Percentiles rank a stretch among this genome's conserved stretches.
Conservation (phyloP, 2,888 invertebrate genomes). For the Cheilosia scutellata region DNA sequence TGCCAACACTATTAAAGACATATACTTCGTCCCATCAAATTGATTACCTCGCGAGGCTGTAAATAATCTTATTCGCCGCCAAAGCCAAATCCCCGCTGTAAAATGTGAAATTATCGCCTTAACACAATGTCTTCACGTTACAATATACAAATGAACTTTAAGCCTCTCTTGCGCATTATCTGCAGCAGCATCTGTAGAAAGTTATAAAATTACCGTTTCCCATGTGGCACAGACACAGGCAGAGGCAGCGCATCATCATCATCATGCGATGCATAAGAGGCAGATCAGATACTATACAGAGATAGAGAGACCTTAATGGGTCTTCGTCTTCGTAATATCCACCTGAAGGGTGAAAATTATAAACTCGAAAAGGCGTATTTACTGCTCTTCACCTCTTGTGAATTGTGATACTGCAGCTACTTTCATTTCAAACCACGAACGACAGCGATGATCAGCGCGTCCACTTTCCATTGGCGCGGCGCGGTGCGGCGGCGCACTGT, state of each 20-base stretch:
- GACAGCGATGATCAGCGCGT: constrained; percentile 62
- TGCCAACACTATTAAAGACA: neutral
- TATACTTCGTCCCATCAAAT: constrained; percentile 14
- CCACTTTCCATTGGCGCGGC: constrained; percentile 66
- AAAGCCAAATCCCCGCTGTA: constrained; percentile 17
- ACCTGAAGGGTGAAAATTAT: constrained; percentile 72
- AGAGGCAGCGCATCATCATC: constrained; percentile 9
- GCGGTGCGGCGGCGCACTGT: constrained; percentile 35
- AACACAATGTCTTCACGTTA: constrained; percentile 29
- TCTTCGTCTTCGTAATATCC: constrained; percentile 19
- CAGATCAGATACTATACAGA: neutral
- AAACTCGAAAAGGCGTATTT: constrained; percentile 23
- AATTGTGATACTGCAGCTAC: constrained; percentile 36
- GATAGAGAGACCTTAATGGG: constrained; percentile 41
- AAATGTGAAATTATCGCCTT: constrained; percentile 59
- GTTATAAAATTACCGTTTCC: constrained; percentile 52
- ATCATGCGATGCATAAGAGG: constrained; percentile 25
- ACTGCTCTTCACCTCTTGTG: constrained; percentile 22
- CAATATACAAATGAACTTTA: constrained; percentile 44
- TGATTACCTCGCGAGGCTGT: constrained; percentile 24
- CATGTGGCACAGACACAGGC: constrained; percentile 26
- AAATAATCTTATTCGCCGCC: constrained; percentile 9
- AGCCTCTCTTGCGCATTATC: constrained; percentile 32
- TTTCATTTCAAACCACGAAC: constrained; percentile 70
- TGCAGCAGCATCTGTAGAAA: constrained; percentile 57